These are phyloP conservation scores for Pelusios castaneus DNA, from an alignment of 2,113 vertebrate species.

Conservation along the genomic window DNA sequence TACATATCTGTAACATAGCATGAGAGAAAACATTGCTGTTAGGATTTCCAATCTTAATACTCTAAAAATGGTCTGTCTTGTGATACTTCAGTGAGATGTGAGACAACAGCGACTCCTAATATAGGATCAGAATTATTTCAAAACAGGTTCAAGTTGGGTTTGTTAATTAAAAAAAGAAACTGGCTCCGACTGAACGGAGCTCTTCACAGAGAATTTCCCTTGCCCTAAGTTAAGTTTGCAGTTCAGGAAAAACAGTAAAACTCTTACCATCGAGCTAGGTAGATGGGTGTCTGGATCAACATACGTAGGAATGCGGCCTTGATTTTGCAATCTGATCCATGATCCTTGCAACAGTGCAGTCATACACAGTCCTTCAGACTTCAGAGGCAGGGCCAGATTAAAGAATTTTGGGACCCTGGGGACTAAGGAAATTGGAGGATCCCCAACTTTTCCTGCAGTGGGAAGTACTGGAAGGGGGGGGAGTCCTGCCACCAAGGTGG, in stretches of 20 bases:
- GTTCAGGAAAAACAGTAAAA: not conserved
- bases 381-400: not conserved
- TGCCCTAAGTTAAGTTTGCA: not conserved
- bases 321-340: not conserved
- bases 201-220: not conserved
- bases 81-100: not conserved
- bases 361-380: not conserved
- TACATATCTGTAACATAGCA: not conserved
- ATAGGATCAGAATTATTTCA: not conserved
- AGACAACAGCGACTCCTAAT: not conserved
- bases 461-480: not conserved
- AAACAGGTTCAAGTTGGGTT: not conserved
- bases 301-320: not conserved
- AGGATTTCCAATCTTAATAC: not conserved
- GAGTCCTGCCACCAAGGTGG: too few relatives aligned
- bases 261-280: not conserved
- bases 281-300: not conserved
- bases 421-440: not conserved
- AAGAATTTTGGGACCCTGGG: not conserved
- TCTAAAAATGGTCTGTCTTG: not conserved
- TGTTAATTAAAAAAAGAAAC: not conserved
- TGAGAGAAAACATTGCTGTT: not conserved
- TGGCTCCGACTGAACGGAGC: not conserved
- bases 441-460: not conserved
- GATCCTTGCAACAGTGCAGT: not conserved